Conservation (phyloP, 2,888 invertebrate genomes). For the Torymus texanus region DNA sequence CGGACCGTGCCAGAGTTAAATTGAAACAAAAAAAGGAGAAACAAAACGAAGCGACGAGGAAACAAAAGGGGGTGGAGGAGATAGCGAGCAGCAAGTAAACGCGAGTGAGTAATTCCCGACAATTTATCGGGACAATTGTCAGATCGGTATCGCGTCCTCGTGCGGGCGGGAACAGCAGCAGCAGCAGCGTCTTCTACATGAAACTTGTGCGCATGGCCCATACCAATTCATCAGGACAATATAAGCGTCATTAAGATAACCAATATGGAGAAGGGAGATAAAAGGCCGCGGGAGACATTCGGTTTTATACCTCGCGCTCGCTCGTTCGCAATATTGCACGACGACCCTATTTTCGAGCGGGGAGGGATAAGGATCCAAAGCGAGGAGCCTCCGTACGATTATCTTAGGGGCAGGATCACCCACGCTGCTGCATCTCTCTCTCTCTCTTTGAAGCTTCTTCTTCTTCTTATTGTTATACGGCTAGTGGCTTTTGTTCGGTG, state of each 20-base stretch:
- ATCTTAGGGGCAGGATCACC: slow-evolving; percentile 6
- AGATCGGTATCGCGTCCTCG: slow-evolving; percentile 32
- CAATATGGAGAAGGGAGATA: slow-evolving; percentile 20
- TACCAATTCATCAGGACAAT: slow-evolving; percentile 52
- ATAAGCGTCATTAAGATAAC: slow-evolving; percentile 49
- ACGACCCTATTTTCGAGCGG: slow-evolving; percentile 4
- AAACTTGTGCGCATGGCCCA: slow-evolving; percentile 4
- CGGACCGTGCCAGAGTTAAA: background rate
- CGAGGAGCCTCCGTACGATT: background rate
- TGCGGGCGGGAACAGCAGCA: background rate
- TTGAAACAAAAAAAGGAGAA: slow-evolving; percentile 11
- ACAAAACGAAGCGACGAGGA: background rate
- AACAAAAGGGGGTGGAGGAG: background rate
- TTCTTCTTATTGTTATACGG: too few species aligned
- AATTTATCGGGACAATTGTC: slow-evolving; percentile 51
- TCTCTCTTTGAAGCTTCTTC: too few species aligned
- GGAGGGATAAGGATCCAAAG: background rate
- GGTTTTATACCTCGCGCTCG: slow-evolving; percentile 9
- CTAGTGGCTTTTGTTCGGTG: background rate
- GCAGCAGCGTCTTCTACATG: slow-evolving; percentile 18
- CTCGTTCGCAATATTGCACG: background rate
- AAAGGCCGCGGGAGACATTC: slow-evolving; percentile 17
- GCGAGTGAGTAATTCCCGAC: slow-evolving; percentile 36
- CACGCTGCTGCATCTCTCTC: too few species aligned
- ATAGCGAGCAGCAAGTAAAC: background rate